Conservation (phyloP, 2,888 invertebrate species). For the Aromia moschata region DNA sequence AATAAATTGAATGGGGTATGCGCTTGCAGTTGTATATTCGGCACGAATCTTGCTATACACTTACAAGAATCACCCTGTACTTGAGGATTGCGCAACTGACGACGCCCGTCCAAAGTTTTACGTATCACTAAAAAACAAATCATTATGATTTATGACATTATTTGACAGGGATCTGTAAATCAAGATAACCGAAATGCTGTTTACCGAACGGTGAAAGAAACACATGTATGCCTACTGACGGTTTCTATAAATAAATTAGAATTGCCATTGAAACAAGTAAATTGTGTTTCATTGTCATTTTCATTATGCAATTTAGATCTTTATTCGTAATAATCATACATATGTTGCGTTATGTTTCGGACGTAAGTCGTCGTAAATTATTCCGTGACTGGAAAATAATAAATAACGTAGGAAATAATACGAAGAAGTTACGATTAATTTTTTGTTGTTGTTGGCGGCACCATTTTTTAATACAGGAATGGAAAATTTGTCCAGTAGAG, state of each 20-base stretch:
- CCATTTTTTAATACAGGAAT: no score
- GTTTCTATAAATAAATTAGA: constrained; percentile 19
- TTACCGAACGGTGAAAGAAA: constrained; percentile 6
- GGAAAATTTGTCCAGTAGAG: no score
- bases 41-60: no score
- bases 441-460: no score
- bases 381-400: no score
- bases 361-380: neutral
- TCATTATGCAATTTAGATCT: constrained; percentile 28
- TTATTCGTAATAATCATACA: constrained; percentile 15
- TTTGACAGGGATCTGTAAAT: constrained; percentile 6
- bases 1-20: no score
- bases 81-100: neutral
- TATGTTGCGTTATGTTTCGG: constrained; percentile 6
- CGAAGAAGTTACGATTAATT: no score
- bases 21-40: no score
- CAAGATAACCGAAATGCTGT: constrained; percentile 12
- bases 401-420: no score
- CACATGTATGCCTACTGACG: neutral
- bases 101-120: neutral
- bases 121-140: constrained; percentile 6
- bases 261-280: constrained; percentile 22
- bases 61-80: no score
- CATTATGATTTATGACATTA: constrained; percentile 13
- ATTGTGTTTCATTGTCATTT: constrained; percentile 30